Conservation (phyloP, 2,797 vertebrate species). For the Melanotaenia parkinsoni region DNA sequence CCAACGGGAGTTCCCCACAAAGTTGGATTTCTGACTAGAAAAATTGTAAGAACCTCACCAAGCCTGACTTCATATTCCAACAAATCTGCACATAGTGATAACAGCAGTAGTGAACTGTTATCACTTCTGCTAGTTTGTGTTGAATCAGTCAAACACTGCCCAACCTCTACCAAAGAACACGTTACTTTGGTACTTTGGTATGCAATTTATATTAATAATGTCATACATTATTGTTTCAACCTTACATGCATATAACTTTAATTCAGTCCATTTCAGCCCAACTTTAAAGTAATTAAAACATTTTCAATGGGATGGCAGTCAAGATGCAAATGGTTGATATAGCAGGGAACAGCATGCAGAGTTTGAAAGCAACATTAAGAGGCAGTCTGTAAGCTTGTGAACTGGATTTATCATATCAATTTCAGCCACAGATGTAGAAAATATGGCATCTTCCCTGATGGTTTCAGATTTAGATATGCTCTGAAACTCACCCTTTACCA, state of each 20-base stretch:
- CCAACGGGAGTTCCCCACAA: not conserved
- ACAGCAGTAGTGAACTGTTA: not conserved
- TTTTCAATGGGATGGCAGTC: too few species aligned
- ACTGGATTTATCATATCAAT: slow-evolving; percentile 38
- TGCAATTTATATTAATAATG: too few species aligned
- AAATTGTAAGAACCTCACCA: not conserved
- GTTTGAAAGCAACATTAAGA: slow-evolving; percentile 22
- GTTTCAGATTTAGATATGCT: slow-evolving; percentile 1
- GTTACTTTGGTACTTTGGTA: not conserved
- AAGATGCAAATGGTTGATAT: too few species aligned
- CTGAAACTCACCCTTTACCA: not conserved
- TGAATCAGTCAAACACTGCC: not conserved
- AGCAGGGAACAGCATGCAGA: not conserved
- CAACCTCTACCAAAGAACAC: not conserved
- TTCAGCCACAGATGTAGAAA: slow-evolving; percentile 57
- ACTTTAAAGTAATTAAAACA: too few species aligned
- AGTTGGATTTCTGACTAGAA: not conserved
- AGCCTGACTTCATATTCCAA: not conserved
- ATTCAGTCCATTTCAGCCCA: too few species aligned
- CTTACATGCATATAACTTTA: too few species aligned
- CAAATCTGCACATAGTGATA: not conserved
- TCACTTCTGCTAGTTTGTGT: too few species aligned
- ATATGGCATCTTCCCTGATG: slow-evolving; percentile 33
- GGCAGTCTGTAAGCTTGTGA: slow-evolving; percentile 8
- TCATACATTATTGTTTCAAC: too few species aligned